A percentile compares a stretch with the other conserved stretches of the same genome.
Conservation (phyloP, 2,113 vertebrate species). For the Conger conger region DNA sequence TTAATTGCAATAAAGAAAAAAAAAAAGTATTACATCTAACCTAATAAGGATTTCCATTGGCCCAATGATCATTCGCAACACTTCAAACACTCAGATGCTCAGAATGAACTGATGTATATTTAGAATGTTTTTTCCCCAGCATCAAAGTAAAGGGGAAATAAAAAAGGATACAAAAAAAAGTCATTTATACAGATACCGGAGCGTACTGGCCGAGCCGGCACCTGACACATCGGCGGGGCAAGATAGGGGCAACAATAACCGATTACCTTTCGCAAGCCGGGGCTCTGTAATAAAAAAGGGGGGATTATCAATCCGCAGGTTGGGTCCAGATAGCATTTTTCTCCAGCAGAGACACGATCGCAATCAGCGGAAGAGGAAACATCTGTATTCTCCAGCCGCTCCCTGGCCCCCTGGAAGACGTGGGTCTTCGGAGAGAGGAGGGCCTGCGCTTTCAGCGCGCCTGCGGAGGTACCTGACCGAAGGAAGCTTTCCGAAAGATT, state of each 20-base stretch:
- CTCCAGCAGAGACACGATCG: conserved; percentile 65
- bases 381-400: conserved; percentile 64
- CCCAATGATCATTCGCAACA: neutral
- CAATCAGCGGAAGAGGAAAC: conserved; percentile 62
- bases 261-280: conserved; percentile 89
- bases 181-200: conserved; percentile 65
- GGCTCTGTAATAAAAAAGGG: conserved; percentile 92
- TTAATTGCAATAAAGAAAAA: too few relatives aligned
- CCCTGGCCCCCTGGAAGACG: conserved; percentile 21
- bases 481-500: neutral
- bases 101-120: neutral
- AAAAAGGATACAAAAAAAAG: conserved; percentile 74
- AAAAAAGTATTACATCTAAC: neutral
- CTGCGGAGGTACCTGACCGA: neutral
- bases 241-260: conserved; percentile 85
- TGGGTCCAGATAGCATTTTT: conserved; percentile 86
- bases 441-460: conserved; percentile 28
- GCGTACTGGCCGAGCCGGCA: conserved; percentile 93
- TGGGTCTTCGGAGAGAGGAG: neutral
- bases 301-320: conserved; percentile 90
- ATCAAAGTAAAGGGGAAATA: conserved; percentile 65
- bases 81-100: neutral
- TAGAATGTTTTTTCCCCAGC: conserved; percentile 78
- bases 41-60: neutral
- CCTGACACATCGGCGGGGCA: conserved; percentile 79